Base-by-base conservation (phyloP, 2,888 invertebrate genomes). In the Ophion ventricosus region DNA sequence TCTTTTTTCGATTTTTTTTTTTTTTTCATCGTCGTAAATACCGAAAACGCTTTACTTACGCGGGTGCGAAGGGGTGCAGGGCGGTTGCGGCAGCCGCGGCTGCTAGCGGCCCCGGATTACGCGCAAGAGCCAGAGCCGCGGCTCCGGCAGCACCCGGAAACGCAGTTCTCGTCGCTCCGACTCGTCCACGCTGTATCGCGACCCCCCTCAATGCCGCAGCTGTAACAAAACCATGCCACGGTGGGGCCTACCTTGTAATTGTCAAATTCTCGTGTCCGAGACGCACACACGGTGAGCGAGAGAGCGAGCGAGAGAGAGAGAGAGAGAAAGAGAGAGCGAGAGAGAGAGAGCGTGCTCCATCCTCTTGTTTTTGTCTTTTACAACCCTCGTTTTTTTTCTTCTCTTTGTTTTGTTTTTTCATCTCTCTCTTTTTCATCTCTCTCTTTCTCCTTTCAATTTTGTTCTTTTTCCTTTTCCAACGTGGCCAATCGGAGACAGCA, bases 191-290 rank as follows among this genome's bases (percentile, higher is more conserved):
- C 92, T 97, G 97, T 91, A 97, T 96, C 88, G 97, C 97, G 90
- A 97, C 97, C 90, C 97, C 97, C 93, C 97, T 95, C 91, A 97
- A 94, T 89, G 97, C 96, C 92, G 97, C 97, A 92, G 96, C 97
- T 95, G 95, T 95, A 95, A 93, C 91, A 92, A 86, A 87, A 91
- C 35, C 90, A 91, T 91, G 90, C 90, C 88, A 90, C 85, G 81
- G 54, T 17, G 85, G 83, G 88, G 88, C 90, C 88, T 90, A 91
- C 90, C 90, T 91, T 89, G 86, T 89, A 87, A 86, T 86, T 88
- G 81, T 85, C 72, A 64, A 64, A 66, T 7, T 66, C 75, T 43
- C 67, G 25, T 56, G 26, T n/a, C 43, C 25, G 40, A 74, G 43
- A 63, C n/a, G 63, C n/a, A 67, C 43, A 43, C 54, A 29, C 63